Evolutionary conservation across 92 coral and sea anemone species (phyloP).

Genomic region (Porites evermanni): DNA sequence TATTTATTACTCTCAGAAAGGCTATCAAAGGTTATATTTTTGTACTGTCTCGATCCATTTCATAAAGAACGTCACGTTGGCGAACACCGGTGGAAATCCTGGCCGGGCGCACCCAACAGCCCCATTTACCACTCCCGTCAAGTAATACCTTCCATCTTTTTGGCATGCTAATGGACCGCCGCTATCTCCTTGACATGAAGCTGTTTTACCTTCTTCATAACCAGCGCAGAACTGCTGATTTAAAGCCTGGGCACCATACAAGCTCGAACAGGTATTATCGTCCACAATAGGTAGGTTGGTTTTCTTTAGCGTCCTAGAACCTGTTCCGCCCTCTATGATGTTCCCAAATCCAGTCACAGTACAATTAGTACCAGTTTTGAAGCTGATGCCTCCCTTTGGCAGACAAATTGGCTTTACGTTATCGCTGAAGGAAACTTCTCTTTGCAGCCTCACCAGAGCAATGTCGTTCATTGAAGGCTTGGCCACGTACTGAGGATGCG

Average conservation of each 20-base stretch:
- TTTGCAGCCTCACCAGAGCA: constrained; percentile 47
- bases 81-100: constrained; percentile 72
- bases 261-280: constrained; percentile 18
- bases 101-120: constrained; percentile 69
- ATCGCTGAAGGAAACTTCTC: constrained; percentile 54
- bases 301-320: constrained; percentile 48
- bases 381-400: constrained; percentile 37
- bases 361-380: constrained; percentile 57
- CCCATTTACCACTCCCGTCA: constrained; percentile 72
- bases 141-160: constrained; percentile 42
- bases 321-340: constrained; percentile 43
- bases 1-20: too few relatives aligned
- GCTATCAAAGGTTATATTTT: too few relatives aligned
- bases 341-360: constrained; percentile 71
- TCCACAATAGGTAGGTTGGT: constrained; percentile 59
- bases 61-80: constrained; percentile 41
- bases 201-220: constrained; percentile 59
- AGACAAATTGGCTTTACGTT: constrained; percentile 70
- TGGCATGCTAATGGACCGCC: constrained; percentile 79
- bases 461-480: constrained; percentile 37
- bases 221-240: constrained; percentile 69
- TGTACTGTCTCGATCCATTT: constrained; percentile 47
- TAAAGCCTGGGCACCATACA: constrained; percentile 1
- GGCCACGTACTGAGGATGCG: too few relatives aligned
- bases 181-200: constrained; percentile 80